phyloP scores from a whole-genome alignment of 2,113 vertebrate species.

The Mionectes macconnelli region DNA sequence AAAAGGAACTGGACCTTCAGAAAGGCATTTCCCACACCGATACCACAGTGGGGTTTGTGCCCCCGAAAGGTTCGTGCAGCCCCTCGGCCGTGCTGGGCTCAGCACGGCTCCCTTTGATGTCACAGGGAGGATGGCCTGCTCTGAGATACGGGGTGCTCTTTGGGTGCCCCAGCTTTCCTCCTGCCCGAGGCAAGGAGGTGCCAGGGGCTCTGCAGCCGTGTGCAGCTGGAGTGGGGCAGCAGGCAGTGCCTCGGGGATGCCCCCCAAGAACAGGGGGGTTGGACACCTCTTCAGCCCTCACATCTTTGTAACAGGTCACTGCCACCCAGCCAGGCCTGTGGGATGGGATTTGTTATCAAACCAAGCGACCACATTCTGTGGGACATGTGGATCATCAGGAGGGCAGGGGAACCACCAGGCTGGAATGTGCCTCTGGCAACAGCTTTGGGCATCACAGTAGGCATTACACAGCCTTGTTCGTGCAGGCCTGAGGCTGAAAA shows the following conservation, averaged over 20 bases:
- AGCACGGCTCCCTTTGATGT: rapidly evolving
- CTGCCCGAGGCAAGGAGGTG: background rate
- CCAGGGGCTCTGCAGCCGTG: background rate
- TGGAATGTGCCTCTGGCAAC: background rate
- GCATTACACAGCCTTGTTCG: background rate
- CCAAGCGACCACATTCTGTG: background rate
- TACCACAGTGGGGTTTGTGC: background rate
- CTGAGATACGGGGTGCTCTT: background rate
- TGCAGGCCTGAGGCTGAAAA: background rate
- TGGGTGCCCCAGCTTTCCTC: background rate
- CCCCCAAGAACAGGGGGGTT: background rate
- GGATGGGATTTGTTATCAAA: background rate
- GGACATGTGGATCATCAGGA: background rate
- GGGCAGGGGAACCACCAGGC: background rate
- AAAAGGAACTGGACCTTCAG: background rate
- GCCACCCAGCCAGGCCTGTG: rapidly evolving
- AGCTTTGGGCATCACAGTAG: background rate
- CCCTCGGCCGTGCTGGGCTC: background rate
- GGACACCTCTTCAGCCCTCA: background rate
- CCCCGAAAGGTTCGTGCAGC: rapidly evolving
- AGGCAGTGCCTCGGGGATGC: background rate
- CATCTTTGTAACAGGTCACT: background rate
- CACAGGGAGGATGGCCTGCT: background rate
- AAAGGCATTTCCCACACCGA: background rate
- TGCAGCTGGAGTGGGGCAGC: background rate